These are phyloP conservation scores for Rhaphigaster nebulosa DNA, from an alignment of 2,888 invertebrate genomes.

Conservation along the genomic window DNA sequence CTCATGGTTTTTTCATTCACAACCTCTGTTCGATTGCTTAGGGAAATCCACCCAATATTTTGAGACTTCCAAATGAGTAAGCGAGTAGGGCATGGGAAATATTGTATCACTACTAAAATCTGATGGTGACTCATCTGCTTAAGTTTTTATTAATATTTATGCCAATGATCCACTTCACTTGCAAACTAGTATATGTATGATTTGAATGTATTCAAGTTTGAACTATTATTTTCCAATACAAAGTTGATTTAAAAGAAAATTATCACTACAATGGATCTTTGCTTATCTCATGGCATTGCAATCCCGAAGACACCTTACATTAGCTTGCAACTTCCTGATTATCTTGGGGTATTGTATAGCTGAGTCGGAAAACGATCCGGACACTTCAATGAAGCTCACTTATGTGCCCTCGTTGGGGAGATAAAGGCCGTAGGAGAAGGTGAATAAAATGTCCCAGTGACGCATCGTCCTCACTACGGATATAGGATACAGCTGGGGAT, in stretches of 20 bases:
- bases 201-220: neutral
- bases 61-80: too few relatives aligned
- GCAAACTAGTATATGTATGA: too few relatives aligned
- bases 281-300: neutral
- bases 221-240: neutral
- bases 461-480: neutral
- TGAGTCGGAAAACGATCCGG: neutral
- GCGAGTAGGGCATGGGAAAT: too few relatives aligned
- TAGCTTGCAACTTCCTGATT: neutral
- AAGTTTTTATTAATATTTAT: too few relatives aligned
- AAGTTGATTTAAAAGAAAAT: neutral
- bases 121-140: too few relatives aligned
- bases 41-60: too few relatives aligned
- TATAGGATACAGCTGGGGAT: neutral
- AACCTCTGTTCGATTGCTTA: too few relatives aligned
- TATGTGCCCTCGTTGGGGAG: neutral
- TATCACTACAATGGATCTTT: neutral
- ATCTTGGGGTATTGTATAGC: neutral
- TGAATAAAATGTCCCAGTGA: neutral
- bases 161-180: too few relatives aligned
- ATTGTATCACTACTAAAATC: too few relatives aligned
- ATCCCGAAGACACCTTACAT: neutral
- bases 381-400: conserved; percentile 20
- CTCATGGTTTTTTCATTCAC: too few relatives aligned
- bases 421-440: neutral